phyloP scores from a whole-genome alignment of 2,797 vertebrate species.

The Gymnoscopelus microlampas region DNA sequence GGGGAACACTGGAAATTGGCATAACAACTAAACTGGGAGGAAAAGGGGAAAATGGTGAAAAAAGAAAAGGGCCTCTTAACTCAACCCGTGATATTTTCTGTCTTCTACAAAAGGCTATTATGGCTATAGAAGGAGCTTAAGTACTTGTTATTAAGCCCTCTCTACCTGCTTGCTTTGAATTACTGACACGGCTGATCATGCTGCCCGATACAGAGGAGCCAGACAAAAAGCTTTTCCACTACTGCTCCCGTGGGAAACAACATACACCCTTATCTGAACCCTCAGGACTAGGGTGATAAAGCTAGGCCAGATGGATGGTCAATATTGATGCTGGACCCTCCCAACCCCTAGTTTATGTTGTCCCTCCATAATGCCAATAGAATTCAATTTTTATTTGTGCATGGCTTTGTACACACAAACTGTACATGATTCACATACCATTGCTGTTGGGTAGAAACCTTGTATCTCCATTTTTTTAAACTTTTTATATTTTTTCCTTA shows the following conservation, averaged over 20 bases:
- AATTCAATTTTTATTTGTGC: background rate
- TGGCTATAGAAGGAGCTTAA: constrained; percentile 46
- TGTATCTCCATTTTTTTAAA: no score
- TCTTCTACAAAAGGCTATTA: constrained; percentile 46
- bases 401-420: background rate
- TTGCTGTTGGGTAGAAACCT: no score
- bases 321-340: constrained; percentile 1
- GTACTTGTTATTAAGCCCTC: constrained; percentile 48
- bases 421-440: background rate
- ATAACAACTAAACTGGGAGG: no score
- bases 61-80: no score
- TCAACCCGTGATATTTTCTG: constrained; percentile 11
- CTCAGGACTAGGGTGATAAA: constrained; percentile 46
- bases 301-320: background rate
- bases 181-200: constrained; percentile 56
- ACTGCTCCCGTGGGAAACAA: constrained; percentile 54
- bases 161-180: constrained; percentile 65
- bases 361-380: background rate
- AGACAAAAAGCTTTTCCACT: constrained; percentile 26
- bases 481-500: no score
- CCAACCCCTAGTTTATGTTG: constrained; percentile 2
- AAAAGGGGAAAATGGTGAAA: no score
- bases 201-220: constrained; percentile 44
- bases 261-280: constrained; percentile 31
- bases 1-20: no score